phyloP scores from a whole-genome alignment of 2,888 invertebrate genomes.

The Mylabris sibirica region DNA sequence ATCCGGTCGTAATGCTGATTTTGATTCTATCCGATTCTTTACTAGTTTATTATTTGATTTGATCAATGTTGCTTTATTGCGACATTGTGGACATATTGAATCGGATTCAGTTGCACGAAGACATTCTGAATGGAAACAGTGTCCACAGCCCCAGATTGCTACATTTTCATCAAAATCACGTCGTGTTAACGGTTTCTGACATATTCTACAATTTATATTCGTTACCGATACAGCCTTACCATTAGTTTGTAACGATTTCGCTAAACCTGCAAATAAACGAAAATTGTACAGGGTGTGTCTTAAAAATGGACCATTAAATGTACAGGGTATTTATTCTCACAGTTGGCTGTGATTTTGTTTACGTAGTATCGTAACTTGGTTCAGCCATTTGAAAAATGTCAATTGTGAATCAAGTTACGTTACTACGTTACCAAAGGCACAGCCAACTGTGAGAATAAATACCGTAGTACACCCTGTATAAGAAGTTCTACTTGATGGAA shows the following conservation, averaged over 20 bases:
- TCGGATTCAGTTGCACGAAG: conserved; percentile 44
- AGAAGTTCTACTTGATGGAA: too few species aligned
- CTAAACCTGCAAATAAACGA: conserved; percentile 53
- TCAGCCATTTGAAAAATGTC: too few species aligned
- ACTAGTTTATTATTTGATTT: conserved; percentile 34
- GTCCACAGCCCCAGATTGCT: conserved; percentile 58
- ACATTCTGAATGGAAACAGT: conserved; percentile 55
- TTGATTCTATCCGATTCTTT: conserved; percentile 31
- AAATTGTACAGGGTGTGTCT: too few species aligned
- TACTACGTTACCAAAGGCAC: too few species aligned
- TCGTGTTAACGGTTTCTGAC: conserved; percentile 52
- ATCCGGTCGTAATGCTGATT: conserved; percentile 52
- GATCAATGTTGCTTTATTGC: conserved; percentile 45
- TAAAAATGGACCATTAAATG: too few species aligned
- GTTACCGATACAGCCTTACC: conserved; percentile 55
- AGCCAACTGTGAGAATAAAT: too few species aligned
- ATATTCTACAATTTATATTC: conserved; percentile 53
- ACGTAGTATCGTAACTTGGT: too few species aligned
- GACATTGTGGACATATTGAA: conserved; percentile 55
- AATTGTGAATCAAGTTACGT: too few species aligned
- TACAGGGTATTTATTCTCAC: too few species aligned
- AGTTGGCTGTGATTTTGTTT: too few species aligned
- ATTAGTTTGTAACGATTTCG: conserved; percentile 51
- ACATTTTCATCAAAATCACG: conserved; percentile 46
- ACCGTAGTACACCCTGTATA: too few species aligned